Conservation (phyloP, 2,113 vertebrate genomes). For the Ornithorhynchus anatinus region DNA sequence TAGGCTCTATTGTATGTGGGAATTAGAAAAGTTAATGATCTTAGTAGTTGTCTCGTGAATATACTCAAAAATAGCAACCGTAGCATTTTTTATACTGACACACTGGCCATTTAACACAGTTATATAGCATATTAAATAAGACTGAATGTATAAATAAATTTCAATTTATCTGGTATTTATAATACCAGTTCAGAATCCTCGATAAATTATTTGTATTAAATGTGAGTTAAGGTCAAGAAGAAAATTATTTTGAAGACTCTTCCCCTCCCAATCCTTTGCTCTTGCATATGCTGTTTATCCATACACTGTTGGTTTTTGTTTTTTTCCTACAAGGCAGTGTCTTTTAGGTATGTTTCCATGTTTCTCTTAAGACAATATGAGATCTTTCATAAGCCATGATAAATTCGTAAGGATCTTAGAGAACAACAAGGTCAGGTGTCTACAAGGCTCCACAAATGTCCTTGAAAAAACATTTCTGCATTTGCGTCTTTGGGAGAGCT, state of each 20-base stretch:
- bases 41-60: background rate
- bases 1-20: background rate
- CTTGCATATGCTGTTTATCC: no score
- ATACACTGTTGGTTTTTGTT: no score
- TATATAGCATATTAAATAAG: background rate
- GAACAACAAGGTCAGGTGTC: slow-evolving; percentile 48
- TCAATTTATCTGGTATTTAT: background rate
- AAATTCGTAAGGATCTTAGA: slow-evolving; percentile 49
- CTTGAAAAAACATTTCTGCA: slow-evolving; percentile 8
- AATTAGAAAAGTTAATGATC: background rate
- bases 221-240: background rate
- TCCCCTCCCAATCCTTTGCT: no score
- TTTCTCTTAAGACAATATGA: slow-evolving; percentile 52
- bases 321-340: slow-evolving; percentile 42
- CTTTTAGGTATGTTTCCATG: slow-evolving; percentile 51
- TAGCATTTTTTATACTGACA: background rate
- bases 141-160: background rate
- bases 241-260: background rate
- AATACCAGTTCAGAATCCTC: background rate
- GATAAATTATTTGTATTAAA: no score
- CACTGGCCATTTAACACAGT: background rate
- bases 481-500: slow-evolving; percentile 4
- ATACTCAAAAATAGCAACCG: background rate
- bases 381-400: slow-evolving; percentile 46
- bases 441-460: slow-evolving; percentile 1